Base-by-base conservation (phyloP, 2,797 vertebrate genomes). In the Falco rusticolus region DNA sequence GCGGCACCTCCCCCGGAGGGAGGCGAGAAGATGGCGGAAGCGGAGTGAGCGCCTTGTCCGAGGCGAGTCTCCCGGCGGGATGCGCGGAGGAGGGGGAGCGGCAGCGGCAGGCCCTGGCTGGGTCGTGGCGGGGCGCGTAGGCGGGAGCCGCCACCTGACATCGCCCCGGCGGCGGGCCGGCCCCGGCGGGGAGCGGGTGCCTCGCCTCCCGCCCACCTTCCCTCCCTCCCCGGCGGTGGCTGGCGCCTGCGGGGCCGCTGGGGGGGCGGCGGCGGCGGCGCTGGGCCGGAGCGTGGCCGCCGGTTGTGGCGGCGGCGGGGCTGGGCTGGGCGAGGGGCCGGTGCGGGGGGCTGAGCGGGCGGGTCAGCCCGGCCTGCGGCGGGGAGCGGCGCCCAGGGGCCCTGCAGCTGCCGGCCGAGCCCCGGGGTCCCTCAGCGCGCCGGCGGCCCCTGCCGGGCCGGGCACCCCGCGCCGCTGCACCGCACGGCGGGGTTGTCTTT, bases 1-100 rank as follows among this genome's bases (percentile, higher is more conserved):
- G 98, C 97, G 93, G 87, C 94, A 2, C 87, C 74, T 43, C 96
- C 97, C 96, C 96, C 96, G 87, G 97, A 98, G 98, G 98, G 98
- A 97, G 97, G 97, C 29, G 96, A 98, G 97, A 98, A 98, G 96
- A 98, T 98, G 98, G 98, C 98, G 98, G 98, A 98, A 98, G 97
- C 97, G 93, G 96, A 97, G 97, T 98, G 98, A 98, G 97, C 97
- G 96, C 89, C 95, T 96, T 34, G 97, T 89, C 91, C 89, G 96
- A 94, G 96, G 97, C 96, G 94, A 94, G 97, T 96, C 95, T 91
- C 78, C 60, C 41, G 79, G 92, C 91, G 79, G 92, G 89, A 70
- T 70, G 89, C 60, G 90, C 76, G 91, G 88, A 87, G 72, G 91
- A 64, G 84, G 89, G 88, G 74, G 43, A 63, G 76, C 84, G 48